Percentiles rank a stretch among this genome's conserved stretches.
Evolutionary conservation across 2,888 invertebrate genomes (phyloP).

Genomic region (Stramonita haemastoma): DNA sequence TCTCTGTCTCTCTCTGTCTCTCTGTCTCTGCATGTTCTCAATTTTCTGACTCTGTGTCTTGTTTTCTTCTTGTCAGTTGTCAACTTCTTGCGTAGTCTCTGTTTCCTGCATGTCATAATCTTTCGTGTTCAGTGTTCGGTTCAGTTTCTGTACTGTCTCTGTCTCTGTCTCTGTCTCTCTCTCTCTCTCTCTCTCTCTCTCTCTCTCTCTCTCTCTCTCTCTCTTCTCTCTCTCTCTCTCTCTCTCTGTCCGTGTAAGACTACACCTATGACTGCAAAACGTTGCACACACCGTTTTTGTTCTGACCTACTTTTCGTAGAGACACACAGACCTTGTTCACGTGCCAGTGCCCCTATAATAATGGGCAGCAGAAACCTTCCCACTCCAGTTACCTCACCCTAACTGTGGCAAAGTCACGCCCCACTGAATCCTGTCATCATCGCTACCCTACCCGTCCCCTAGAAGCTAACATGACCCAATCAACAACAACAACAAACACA

Average conservation of each 20-base stretch:
- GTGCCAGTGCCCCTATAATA: neutral
- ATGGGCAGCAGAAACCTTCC: too few relatives aligned
- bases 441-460: too few relatives aligned
- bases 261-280: neutral
- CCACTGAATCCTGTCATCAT: too few relatives aligned
- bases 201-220: neutral
- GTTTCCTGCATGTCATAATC: neutral
- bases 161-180: neutral
- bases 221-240: neutral
- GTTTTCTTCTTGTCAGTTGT: neutral
- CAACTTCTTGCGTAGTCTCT: neutral
- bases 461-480: too few relatives aligned
- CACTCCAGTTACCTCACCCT: neutral
- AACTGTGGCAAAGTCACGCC: too few relatives aligned
- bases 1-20: neutral
- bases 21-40: neutral
- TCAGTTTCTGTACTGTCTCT: neutral
- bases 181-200: neutral
- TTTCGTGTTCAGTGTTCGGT: neutral
- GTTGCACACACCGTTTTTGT: slow-evolving; percentile 9
- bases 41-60: neutral
- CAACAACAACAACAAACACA: too few relatives aligned
- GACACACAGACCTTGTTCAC: neutral
- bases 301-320: neutral
- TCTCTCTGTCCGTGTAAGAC: neutral